Evolutionary conservation across 2,113 vertebrate species (phyloP), one percentile per base, ranked within the genome.

Genomic region (Sinocyclocheilus grahami): DNA sequence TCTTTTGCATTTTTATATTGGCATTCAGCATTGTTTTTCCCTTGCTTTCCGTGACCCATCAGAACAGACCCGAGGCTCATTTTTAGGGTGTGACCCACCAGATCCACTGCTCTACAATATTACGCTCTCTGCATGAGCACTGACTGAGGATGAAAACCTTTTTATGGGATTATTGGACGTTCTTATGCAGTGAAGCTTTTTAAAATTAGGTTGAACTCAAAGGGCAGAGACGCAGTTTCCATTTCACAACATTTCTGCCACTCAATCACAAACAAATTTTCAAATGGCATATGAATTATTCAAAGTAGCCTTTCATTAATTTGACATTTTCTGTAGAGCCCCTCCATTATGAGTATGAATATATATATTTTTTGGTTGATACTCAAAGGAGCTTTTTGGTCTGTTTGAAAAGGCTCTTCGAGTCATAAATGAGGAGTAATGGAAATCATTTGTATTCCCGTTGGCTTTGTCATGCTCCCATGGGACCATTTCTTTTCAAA

Each of bases 201-300:
- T 27, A 48, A 82, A 69, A 67, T 65, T 22, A 60, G 20, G 33
- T 42, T 79, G 60, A 82, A 18, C 60, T 60, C 60, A 42, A 24
- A 81, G 80, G 65, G 4, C 63, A 53, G 46, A 48, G 46, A 48
- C 0, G 46, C 46, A 48, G 46, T 12, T 48, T 48, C 10, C 11
- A 48, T 48, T 48, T 48, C 46, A 48, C 46, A 48, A 48, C 46
- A 48, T 48, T 48, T 48, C 46, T 48, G 46, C 46, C 46, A 48
- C 46, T 48, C 46, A 3, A 12, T 48, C 46, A 48, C 46, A 48
- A 48, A 48, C 46, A 48, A 48, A 48, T 48, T 48, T 10, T 46
- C 46, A 46, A 82, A 82, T 71, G 42, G 24, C 80, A 8, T 67
- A 71, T 82, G 42, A 82, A 82, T 82, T 71, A 82, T 82, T 82